Base-by-base conservation (phyloP, 2,113 vertebrate genomes). In the Jacana jacana region DNA sequence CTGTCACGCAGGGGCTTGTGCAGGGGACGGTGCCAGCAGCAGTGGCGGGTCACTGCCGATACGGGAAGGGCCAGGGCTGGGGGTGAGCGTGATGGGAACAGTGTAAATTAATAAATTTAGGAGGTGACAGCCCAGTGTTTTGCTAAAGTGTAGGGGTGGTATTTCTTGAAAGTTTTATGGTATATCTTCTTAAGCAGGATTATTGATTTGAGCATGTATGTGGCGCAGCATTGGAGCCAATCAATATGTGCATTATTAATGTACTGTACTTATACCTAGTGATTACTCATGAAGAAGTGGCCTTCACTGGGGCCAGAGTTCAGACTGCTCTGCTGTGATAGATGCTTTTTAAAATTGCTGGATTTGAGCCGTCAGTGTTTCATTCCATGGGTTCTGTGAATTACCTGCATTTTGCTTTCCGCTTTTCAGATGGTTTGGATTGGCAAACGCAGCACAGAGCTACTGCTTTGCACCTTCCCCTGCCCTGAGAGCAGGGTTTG, bases 231-330 rank as follows among this genome's bases (percentile, higher is more conserved):
- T 14, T 3, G 78, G 78, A 69, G 63, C 48, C 40, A 10, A 52
- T 94, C 85, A 5, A 93, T 90, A 6, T 6, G 70, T 19, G 81
- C 8, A 44, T 93, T 94, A 91, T 91, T 89, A 65, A 96, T 64
- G 66, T 31, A 82, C 88, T 82, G 14, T 30, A 60, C 91, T 94
- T 57, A 82, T 76, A 58, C 61, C 92, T 23, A 42, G 30, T 90
- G 90, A 93, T 83, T 52, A 39, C 90, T 94, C 54, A 37, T 77
- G 75, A 88, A 61, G 85, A 86, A 86, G 92, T 91, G 92, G 92
- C 94, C 90, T 94, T 88, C 60, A 6, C 75, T 23, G 68, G 57
- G 85, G 88, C 89, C 85, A 63, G 71, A 58, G 96, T 76, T 89
- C 95, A 96, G 75, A 13, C 90, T 88, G 58, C 48, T 93, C 85